Base-by-base conservation (phyloP, 2,888 invertebrate genomes). In the Orchesella flavescens region DNA sequence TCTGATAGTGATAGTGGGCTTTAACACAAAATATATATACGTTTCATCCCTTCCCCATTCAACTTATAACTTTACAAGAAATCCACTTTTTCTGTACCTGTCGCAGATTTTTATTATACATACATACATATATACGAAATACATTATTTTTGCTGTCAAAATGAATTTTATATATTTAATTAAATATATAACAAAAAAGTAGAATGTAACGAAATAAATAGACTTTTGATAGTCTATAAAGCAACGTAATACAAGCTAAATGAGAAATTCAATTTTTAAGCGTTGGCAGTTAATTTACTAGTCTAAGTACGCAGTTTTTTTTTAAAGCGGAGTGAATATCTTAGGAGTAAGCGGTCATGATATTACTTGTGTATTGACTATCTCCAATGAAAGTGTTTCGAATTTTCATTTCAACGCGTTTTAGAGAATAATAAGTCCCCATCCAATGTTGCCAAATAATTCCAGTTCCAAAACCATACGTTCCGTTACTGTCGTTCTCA, bases 1-100 rank as follows among this genome's bases (percentile, higher is more conserved):
- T 87, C 87, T 7, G 87, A 86, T 46, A 87, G 86, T 57, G 87
- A 87, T 57, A 86, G 86, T 68, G 87, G 87, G 17, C 73, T 87
- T 68, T 87, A 81, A 84, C 46, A 73, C 4, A 43, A 49, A 49
- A 49, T 61, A 19, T 63, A 63, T 63, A 55, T 77, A 63, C 57
- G n/a, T n/a, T 10, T n/a, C 49, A 10, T 49, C 15, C n/a, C 10
- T 49, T 49, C n/a, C 49, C 49, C 2, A 46, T 5, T 12, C 49
- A 59, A 46, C 15, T 24, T 61, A 10, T 19, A 12, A 43, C 12
- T 72, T 79, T 61, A 59, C n/a, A 10, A 15, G 55, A 43, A 19
- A 57, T 23, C 34, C 13, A 44, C 59, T 63, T 75, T 76, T 43
- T 68, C 77, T 69, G 77, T 77, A 77, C 77, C 77, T 77, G 77